These are phyloP conservation scores for Diorhabda sublineata DNA, from an alignment of 1,140 invertebrate genomes.

Conservation along the genomic window DNA sequence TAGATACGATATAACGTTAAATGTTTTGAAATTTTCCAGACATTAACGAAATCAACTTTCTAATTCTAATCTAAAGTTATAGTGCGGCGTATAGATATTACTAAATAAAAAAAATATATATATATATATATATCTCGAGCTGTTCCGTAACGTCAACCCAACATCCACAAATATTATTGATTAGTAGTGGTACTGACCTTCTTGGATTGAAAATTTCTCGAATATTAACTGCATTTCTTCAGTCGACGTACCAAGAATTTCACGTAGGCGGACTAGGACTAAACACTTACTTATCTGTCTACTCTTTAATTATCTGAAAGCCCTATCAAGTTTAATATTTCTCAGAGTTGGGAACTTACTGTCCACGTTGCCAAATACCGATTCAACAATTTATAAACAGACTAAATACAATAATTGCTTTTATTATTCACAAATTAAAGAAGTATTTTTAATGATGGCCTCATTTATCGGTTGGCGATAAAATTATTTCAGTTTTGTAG, in stretches of 20 bases:
- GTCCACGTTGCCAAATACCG: slow-evolving; percentile 8
- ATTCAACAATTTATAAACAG: no score
- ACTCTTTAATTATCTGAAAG: slow-evolving; percentile 41
- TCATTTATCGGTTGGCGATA: no score
- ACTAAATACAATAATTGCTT: no score
- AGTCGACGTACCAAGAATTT: slow-evolving; percentile 26
- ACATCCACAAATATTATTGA: slow-evolving; percentile 11
- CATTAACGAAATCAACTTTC: no score
- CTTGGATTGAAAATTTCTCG: slow-evolving; percentile 12
- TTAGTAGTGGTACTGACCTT: slow-evolving; percentile 6
- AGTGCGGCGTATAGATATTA: no score
- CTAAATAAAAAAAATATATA: no score
- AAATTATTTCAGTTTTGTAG: no score
- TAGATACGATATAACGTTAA: no score
- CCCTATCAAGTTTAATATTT: slow-evolving; percentile 41
- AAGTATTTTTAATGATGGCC: no score
- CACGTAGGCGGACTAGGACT: slow-evolving; percentile 38
- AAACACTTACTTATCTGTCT: slow-evolving; percentile 41
- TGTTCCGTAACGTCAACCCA: not conserved
- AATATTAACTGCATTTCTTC: slow-evolving; percentile 17
- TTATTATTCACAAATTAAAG: no score
- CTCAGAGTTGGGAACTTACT: slow-evolving; percentile 18
- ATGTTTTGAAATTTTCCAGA: no score
- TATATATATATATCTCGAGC: not conserved
- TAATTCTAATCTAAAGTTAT: no score